A percentile compares a stretch with the other conserved stretches of the same genome.
These are phyloP conservation scores for Sinocyclocheilus anshuiensis DNA, from an alignment of 2,113 vertebrate genomes.

Conservation along the genomic window DNA sequence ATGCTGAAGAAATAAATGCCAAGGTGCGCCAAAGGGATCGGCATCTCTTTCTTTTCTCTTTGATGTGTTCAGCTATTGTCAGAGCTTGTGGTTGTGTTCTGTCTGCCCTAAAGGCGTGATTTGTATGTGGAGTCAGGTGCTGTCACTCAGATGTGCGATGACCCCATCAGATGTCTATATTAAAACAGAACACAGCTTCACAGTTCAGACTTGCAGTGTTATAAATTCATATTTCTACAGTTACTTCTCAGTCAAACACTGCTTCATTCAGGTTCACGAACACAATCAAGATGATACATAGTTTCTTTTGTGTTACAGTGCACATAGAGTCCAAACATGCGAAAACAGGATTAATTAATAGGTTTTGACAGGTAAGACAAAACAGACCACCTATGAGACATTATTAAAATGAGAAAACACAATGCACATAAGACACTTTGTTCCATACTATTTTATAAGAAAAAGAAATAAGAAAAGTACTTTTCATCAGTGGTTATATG, in stretches of 20 bases:
- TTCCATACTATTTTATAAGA: neutral
- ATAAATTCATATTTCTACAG: constrained; percentile 50
- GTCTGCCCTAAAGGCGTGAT: constrained; percentile 62
- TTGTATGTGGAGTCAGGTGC: constrained; percentile 69
- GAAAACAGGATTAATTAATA: constrained; percentile 29
- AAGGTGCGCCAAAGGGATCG: constrained; percentile 51
- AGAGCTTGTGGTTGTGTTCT: constrained; percentile 62
- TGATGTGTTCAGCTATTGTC: constrained; percentile 62
- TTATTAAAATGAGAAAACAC: constrained; percentile 6
- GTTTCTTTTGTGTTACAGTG: constrained; percentile 26
- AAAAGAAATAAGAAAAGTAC: neutral
- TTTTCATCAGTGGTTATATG: neutral
- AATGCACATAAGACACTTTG: neutral
- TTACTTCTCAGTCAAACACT: neutral
- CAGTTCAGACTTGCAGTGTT: constrained; percentile 57
- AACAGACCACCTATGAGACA: constrained; percentile 52
- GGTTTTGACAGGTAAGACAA: constrained; percentile 16
- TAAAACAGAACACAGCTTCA: constrained; percentile 63
- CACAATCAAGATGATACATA: neutral
- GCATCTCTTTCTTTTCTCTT: constrained; percentile 25
- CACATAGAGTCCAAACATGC: constrained; percentile 10
- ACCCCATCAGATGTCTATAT: constrained; percentile 67
- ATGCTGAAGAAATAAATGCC: constrained; percentile 61
- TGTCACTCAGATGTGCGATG: constrained; percentile 77
- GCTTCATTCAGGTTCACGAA: constrained; percentile 7